Evolutionary conservation across 2,888 invertebrate genomes (phyloP).

Genomic region (Temnothorax ravouxi): DNA sequence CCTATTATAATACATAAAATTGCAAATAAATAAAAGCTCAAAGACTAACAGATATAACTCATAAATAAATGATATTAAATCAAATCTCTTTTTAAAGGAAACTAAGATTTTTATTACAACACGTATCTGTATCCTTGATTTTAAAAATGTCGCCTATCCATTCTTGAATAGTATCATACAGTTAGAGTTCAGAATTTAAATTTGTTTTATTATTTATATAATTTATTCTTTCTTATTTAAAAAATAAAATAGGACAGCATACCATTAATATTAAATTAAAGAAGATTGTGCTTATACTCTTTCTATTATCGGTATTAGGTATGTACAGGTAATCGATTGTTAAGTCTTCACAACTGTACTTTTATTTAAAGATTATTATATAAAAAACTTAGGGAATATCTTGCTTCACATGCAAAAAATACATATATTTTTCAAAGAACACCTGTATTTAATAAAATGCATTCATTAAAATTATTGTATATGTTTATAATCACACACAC

Average conservation of each 20-base stretch:
- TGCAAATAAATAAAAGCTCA: neutral
- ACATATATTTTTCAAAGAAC: neutral
- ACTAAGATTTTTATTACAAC: neutral
- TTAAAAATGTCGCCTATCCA: neutral
- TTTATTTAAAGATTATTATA: neutral
- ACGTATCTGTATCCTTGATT: neutral
- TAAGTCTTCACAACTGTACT: neutral
- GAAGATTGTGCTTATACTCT: neutral
- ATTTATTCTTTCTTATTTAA: neutral
- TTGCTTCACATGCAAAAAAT: neutral
- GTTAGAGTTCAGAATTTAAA: neutral
- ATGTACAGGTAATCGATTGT: neutral
- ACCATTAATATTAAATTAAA: neutral
- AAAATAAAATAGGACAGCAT: neutral
- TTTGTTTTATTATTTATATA: neutral
- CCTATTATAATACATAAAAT: neutral
- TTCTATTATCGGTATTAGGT: no score
- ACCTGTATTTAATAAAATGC: neutral
- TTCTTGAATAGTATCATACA: neutral
- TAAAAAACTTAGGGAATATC: neutral
- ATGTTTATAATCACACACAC: neutral
- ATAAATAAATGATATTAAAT: neutral
- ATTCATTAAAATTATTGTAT: constrained; percentile 1
- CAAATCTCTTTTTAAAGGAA: neutral
- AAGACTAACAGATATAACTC: neutral